Conservation (phyloP, 2,113 vertebrate species). For the Bubo blakistoni region DNA sequence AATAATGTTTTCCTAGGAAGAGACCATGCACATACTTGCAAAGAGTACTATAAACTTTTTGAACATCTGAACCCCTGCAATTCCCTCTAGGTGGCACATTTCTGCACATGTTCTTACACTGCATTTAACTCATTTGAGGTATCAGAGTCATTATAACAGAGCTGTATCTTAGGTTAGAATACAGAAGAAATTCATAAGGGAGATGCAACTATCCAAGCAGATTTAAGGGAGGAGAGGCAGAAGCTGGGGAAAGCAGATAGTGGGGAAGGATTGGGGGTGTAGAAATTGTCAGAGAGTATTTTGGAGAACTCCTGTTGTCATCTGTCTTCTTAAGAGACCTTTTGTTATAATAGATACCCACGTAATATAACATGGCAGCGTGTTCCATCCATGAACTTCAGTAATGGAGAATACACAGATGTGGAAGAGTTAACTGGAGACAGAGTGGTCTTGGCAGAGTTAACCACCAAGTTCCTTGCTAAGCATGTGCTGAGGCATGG, state of each 20-base stretch:
- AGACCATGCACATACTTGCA: background rate
- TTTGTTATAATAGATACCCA: background rate
- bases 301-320: background rate
- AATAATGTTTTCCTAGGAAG: background rate
- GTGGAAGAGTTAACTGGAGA: background rate
- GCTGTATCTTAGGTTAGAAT: background rate
- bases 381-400: background rate
- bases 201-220: background rate
- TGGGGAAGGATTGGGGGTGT: background rate
- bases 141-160: background rate
- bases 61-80: background rate
- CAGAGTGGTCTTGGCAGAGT: background rate
- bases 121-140: background rate
- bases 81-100: background rate
- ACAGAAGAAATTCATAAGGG: background rate
- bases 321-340: background rate
- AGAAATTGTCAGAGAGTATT: background rate
- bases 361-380: fast-evolving
- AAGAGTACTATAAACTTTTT: background rate
- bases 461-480: background rate
- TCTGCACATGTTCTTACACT: background rate
- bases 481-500: background rate
- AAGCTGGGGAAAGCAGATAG: background rate
- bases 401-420: background rate
- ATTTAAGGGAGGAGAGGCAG: background rate